Conservation (phyloP, 1,140 invertebrate species). For the Cephus cinctus region DNA sequence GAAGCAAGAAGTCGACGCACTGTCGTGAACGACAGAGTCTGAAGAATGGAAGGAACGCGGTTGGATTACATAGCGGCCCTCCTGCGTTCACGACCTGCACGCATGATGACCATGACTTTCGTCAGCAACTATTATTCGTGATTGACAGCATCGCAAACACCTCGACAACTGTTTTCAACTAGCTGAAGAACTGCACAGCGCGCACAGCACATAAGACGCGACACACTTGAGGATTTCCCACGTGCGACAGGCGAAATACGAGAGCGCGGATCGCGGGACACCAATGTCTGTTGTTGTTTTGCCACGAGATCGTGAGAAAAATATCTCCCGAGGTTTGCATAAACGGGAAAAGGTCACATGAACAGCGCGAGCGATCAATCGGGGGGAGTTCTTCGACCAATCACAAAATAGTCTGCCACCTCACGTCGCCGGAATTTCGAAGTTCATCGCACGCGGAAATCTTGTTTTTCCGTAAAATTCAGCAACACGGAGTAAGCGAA, state of each 20-base stretch:
- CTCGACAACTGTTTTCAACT: no score
- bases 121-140: constrained; percentile 29
- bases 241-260: not conserved
- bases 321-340: constrained; percentile 33
- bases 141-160: constrained; percentile 22
- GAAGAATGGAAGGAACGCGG: no score
- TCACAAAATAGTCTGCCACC: constrained; percentile 17
- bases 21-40: no score
- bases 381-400: constrained; percentile 23
- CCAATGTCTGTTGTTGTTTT: constrained; percentile 40
- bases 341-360: constrained; percentile 43
- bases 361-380: constrained; percentile 35
- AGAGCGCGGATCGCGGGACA: not conserved
- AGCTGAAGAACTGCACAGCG: no score
- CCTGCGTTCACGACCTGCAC: constrained; percentile 10
- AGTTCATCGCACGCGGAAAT: constrained; percentile 3
- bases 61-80: constrained; percentile 13
- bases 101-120: constrained; percentile 34
- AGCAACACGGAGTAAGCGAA: not conserved
- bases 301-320: constrained; percentile 35
- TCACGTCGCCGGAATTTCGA: constrained; percentile 17
- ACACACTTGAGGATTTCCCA: not conserved
- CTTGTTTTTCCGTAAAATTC: constrained; percentile 5
- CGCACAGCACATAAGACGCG: no score
- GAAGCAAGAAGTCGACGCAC: not conserved